Evolutionary conservation across 1,140 invertebrate species (phyloP).

Genomic region (Platyura marginata): DNA sequence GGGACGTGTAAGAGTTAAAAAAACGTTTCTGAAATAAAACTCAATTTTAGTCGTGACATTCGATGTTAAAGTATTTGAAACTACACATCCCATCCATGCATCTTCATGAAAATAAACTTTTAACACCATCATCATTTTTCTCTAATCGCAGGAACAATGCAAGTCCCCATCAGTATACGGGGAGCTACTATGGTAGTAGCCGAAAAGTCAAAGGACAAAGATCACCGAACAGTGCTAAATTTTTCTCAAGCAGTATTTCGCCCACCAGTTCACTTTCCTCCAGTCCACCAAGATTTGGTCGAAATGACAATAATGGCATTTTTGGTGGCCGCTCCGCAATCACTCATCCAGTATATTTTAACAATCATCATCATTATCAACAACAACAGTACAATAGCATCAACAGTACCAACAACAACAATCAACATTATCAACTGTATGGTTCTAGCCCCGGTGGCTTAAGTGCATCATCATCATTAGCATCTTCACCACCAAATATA

Average conservation of each 20-base stretch:
- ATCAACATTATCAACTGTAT: not conserved
- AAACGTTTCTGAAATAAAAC: no score
- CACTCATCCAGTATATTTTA: not conserved
- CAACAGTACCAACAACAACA: not conserved
- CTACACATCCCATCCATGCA: no score
- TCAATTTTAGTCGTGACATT: no score
- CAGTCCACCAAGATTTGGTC: no score
- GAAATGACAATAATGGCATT: not conserved
- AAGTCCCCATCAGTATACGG: no score
- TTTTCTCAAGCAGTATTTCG: not conserved
- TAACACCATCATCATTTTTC: no score
- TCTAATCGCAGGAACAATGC: no score
- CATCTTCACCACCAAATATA: conserved; percentile 4
- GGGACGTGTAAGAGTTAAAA: no score
- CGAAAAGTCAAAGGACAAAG: not conserved
- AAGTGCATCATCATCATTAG: not conserved
- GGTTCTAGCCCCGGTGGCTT: not conserved
- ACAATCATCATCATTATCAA: not conserved
- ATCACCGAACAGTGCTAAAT: not conserved
- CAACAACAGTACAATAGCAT: not conserved
- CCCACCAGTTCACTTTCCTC: not conserved
- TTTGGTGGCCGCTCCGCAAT: not conserved
- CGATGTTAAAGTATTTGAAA: no score
- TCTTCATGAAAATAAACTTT: no score
- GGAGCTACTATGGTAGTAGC: no score